Conservation (phyloP, 2,888 invertebrate species). For the Eupithecia subumbrata region DNA sequence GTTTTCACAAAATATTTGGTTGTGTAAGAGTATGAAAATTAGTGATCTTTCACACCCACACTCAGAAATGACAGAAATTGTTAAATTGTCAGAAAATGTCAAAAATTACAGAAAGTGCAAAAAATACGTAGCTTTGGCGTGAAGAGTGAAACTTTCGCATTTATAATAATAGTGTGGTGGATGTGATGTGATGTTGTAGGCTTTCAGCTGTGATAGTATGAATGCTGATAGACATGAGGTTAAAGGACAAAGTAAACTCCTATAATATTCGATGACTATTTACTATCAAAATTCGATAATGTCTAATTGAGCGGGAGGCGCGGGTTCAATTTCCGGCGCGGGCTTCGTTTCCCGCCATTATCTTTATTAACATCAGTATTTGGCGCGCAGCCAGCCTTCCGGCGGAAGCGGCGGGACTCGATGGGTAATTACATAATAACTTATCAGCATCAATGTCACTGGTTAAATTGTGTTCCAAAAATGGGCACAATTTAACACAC, state of each 20-base stretch:
- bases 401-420: not conserved
- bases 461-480: not conserved
- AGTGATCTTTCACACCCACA: no score
- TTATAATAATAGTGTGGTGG: not conserved
- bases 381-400: slow-evolving; percentile 36
- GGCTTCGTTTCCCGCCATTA: slow-evolving; percentile 28
- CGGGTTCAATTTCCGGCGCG: slow-evolving; percentile 14
- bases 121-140: no score
- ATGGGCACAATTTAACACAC: not conserved
- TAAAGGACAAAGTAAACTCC: not conserved
- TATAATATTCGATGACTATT: not conserved
- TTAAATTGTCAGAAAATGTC: no score
- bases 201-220: not conserved
- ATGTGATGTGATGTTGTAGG: not conserved
- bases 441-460: not conserved
- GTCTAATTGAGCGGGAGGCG: slow-evolving; percentile 7
- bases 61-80: no score
- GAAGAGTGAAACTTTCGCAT: not conserved
- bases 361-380: slow-evolving; percentile 38
- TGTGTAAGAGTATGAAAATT: no score
- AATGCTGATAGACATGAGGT: not conserved
- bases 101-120: no score
- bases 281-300: slow-evolving; percentile 7
- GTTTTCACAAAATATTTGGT: no score
- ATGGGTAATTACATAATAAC: slow-evolving; percentile 6